Base-by-base conservation (phyloP, 2,888 invertebrate species). In the Operophtera brumata region DNA sequence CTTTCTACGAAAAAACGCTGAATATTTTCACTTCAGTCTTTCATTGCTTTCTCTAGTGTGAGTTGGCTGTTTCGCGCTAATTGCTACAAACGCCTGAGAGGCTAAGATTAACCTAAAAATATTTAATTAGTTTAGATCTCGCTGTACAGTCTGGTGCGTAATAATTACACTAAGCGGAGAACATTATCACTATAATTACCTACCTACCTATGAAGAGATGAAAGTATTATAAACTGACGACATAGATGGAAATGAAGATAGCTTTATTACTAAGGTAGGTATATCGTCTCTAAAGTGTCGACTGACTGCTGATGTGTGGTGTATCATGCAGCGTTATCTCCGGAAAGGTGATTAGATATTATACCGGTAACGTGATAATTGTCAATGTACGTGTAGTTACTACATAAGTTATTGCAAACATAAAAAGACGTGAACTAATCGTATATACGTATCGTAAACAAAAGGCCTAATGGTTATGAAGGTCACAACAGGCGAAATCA, bases 11-110 rank as follows among this genome's bases (percentile, higher is more conserved):
- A 55, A 56, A 59, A 61, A 59, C 53, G 51, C 64, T 71, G 70
- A 69, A 70, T 52, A 56, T 66, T 71, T 75, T 73, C 73, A 65
- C 74, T 71, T 60, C 67, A 72, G 67, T 69, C 63, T 72, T 66
- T 61, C 69, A 53, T 68, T 70, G 77, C 83, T 83, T 82, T 83
- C 83, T 80, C 82, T 77, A 58, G 50, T 62, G 73, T 78, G 78
- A 80, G 72, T 75, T 69, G 65, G 72, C 79, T 72, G 72, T 75
- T 78, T 77, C 73, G 72, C 75, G 70, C 75, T 78, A 77, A 79
- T 80, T 82, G 68, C 74, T 59, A 54, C 69, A 62, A 74, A 70
- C 73, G 63, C 54, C 71, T 68, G 71, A 78, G 74, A 77, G 63
- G 53, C 71, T 68, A 71, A 78, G 74, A 77, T 81, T 82, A 79